Percentiles rank a stretch among this genome's conserved stretches.
Conservation (phyloP, 2,113 vertebrate species). For the Pachyramphus minor region DNA sequence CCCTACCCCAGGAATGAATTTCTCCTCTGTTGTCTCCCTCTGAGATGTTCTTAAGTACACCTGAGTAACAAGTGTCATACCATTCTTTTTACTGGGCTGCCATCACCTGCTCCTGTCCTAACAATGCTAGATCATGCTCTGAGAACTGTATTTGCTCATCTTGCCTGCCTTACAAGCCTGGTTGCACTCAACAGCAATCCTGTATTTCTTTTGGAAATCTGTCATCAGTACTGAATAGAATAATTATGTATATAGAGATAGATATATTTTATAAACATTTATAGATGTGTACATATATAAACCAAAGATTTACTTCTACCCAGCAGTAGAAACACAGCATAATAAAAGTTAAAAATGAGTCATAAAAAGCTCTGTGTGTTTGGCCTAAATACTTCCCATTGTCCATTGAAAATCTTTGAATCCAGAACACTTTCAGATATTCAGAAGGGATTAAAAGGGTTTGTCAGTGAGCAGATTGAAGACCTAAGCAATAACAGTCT, state of each 20-base stretch:
- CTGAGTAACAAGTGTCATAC: neutral
- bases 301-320: neutral
- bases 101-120: neutral
- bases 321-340: neutral
- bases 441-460: neutral
- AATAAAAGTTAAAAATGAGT: neutral
- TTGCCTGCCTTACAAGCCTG: neutral
- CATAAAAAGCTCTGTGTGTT: neutral
- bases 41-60: neutral
- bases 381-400: neutral
- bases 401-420: neutral
- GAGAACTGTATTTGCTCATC: neutral
- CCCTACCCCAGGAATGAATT: neutral
- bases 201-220: neutral
- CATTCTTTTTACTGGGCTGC: neutral
- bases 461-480: neutral
- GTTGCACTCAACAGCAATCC: neutral
- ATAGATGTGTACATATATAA: neutral
- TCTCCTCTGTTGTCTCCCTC: neutral
- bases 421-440: neutral
- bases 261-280: neutral
- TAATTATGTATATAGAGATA: neutral
- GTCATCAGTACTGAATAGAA: neutral
- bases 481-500: neutral
- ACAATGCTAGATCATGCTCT: accelerated